Base-by-base conservation (phyloP, 2,888 invertebrate species). In the Amiota mariae region DNA sequence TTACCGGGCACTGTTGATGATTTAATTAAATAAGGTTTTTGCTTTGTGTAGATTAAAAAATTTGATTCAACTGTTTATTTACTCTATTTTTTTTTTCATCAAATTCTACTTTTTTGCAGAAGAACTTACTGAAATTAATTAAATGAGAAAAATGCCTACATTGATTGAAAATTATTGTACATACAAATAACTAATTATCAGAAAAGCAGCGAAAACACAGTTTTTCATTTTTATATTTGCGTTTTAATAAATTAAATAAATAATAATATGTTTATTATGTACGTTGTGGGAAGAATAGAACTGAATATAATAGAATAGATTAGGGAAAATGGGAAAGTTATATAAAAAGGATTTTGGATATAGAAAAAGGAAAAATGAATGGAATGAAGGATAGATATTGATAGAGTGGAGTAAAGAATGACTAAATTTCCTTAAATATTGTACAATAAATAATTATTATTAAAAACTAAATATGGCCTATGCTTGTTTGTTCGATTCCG, bases 221-320 rank as follows among this genome's bases (percentile, higher is more conserved):
- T 11, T 54, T 36, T 70, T 70, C 15, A 71, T 64, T 75, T 78
- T 77, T 76, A 73, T 68, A 73, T 74, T 82, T 87, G 86, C 87
- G 78, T 81, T 86, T 87, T 82, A 87, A 88, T 87, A 87, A 88
- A 86, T 86, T 87, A 88, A 88, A 88, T 88, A 88, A 88, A 88
- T 88, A 87, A 81, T 82, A 84, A 77, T 81, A 84, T 78, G 79
- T 80, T 79, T 82, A 80, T 73, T 66, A 71, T 63, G 73, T 75
- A 77, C 72, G 77, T 63, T 61, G 75, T 87, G 86, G 84, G 86
- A 87, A 85, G 85, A 78, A 36, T 82, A 78, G 20, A 57, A 10
- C 9, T 15, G 15, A 59, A 59, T 77, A 75, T 79, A n/a, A 71
- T 63, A 72, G 56, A 71, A 56, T 68, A 72, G 61, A n/a, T n/a